Evolutionary conservation across 2,888 invertebrate genomes (phyloP).

Genomic region (Drosophila hawaiiensis): DNA sequence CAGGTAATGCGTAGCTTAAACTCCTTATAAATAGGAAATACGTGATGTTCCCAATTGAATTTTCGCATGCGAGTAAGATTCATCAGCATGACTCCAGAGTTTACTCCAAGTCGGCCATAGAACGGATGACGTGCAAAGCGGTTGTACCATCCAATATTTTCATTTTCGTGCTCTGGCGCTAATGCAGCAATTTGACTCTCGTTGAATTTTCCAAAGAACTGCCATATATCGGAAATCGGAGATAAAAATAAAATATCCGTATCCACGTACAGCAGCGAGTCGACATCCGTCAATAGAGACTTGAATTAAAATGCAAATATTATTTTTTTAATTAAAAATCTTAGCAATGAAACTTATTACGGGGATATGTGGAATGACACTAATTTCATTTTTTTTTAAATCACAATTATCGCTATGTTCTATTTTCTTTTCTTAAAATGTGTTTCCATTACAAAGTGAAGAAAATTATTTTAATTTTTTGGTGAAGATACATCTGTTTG

Average conservation of each 20-base stretch:
- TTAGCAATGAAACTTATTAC: not conserved
- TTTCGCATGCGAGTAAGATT: constrained; percentile 95
- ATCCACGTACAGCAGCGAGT: constrained; percentile 96
- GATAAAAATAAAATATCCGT: constrained; percentile 96
- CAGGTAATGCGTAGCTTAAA: constrained; percentile 95
- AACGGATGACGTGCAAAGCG: constrained; percentile 97
- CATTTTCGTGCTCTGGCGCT: constrained; percentile 95
- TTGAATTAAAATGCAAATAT: constrained; percentile 12
- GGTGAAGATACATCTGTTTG: not conserved
- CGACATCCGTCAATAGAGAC: constrained; percentile 91
- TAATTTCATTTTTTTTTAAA: not conserved
- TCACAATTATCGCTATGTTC: not conserved
- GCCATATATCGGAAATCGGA: constrained; percentile 93
- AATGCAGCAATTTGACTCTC: constrained; percentile 94
- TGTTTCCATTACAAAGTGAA: not conserved
- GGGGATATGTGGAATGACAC: not conserved
- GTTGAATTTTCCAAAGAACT: constrained; percentile 93
- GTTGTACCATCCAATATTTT: constrained; percentile 97
- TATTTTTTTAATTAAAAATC: not conserved
- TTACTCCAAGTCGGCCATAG: constrained; percentile 93
- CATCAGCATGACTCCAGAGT: constrained; percentile 99
- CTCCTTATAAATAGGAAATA: constrained; percentile 93
- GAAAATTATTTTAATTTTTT: not conserved
- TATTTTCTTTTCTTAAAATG: not conserved
- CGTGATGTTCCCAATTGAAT: constrained; percentile 94